Percentiles rank a stretch among this genome's conserved stretches.
Evolutionary conservation across 2,888 invertebrate species (phyloP).

Genomic region (Tolmerus cingulatus): DNA sequence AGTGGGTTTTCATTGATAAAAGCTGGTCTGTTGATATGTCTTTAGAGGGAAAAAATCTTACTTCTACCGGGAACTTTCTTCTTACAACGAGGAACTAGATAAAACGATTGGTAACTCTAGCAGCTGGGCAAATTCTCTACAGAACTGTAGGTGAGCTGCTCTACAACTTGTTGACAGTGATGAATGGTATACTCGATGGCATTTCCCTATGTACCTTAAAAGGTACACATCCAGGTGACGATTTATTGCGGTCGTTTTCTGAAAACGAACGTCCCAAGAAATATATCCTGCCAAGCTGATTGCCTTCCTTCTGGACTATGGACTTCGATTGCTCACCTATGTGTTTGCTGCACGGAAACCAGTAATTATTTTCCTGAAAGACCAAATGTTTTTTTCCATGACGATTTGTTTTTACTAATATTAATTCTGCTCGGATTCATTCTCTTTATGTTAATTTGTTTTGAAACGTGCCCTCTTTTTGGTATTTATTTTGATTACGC

Average conservation of each 20-base stretch:
- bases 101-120: not conserved
- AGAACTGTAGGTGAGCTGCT: not conserved
- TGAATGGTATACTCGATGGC: not conserved
- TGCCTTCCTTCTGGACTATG: not conserved
- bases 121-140: not conserved
- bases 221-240: not conserved
- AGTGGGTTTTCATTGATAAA: not conserved
- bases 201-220: not conserved
- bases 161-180: slow-evolving; percentile 30
- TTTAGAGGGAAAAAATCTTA: not conserved
- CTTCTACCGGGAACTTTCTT: not conserved
- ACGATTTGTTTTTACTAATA: not conserved
- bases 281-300: not conserved
- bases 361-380: not conserved
- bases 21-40: not conserved
- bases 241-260: not conserved
- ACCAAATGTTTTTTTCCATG: not conserved
- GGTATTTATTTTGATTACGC: not conserved
- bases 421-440: not conserved
- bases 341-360: not conserved
- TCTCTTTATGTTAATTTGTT: not conserved
- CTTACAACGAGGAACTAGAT: not conserved
- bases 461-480: not conserved
- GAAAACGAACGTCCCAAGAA: not conserved
- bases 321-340: not conserved